A percentile compares a stretch with the other conserved stretches of the same genome.
Conservation (phyloP, 2,797 vertebrate genomes). For the Pithecia hirsuta region DNA sequence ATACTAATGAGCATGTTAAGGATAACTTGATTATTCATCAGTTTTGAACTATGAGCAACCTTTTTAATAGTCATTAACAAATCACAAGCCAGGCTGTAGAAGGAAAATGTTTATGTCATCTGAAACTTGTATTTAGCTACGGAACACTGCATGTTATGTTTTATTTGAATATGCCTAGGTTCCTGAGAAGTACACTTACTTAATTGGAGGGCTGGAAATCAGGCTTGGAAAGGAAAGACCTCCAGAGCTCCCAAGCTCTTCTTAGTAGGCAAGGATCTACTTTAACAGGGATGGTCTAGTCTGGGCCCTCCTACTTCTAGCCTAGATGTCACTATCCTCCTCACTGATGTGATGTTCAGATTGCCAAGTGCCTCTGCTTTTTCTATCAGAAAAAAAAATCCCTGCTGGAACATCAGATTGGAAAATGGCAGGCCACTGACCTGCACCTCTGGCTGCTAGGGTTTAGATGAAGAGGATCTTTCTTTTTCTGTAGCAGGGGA, state of each 20-base stretch:
- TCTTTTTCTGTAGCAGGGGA: neutral
- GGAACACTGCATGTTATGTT: neutral
- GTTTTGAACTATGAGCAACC: neutral
- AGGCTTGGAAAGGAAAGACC: neutral
- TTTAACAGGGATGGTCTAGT: neutral
- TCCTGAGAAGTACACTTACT: fast-evolving
- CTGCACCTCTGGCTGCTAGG: neutral
- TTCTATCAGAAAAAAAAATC: neutral
- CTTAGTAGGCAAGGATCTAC: neutral
- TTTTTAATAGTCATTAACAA: neutral
- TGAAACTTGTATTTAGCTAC: neutral
- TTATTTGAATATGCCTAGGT: neutral
- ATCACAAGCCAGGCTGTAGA: neutral
- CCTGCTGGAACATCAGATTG: neutral
- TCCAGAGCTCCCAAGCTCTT: neutral
- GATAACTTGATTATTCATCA: neutral
- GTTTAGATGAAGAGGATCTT: neutral
- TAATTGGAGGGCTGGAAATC: neutral
- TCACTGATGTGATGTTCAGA: neutral
- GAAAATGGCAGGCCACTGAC: neutral
- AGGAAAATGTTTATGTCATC: neutral
- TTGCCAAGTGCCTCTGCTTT: neutral
- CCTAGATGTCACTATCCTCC: neutral
- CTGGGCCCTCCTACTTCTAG: neutral
- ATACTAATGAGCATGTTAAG: neutral